Evolutionary conservation across 2,797 vertebrate species (phyloP), one percentile per base, ranked within the genome.

Genomic region (Clarias platycephalus): DNA sequence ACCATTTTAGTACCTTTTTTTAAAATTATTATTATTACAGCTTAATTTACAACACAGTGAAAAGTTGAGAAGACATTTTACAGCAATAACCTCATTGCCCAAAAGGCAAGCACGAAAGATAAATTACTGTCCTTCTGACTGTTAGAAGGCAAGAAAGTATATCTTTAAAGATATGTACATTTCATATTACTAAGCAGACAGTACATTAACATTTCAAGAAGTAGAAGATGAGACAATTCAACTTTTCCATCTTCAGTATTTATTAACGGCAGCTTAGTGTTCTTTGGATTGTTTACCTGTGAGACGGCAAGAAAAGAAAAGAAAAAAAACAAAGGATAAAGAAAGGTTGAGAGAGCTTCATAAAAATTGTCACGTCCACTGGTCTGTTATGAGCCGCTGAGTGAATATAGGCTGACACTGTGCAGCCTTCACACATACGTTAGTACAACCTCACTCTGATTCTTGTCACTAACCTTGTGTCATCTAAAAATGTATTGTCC

Each of bases 381-480:
- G 79, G 82, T 84, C 53, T 81, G 84, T 86, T 74, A 40, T 44
- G 44, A 72, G 79, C 49, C 31, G 71, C 88, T 74, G 67, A 90
- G 77, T 76, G 60, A 87, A 77, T 71, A 60, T 58, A 71, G 63
- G 37, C 15, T 20, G 53, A 28, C 4, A 7, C 28, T 34, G 44
- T 72, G 31, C 34, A 63, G 81, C 37, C 26, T 82, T 67, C 67
- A 67, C 84, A 60, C 81, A 16, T n/a, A 18, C 24, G 3, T 31
- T 82, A 75, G 81, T 71, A 82, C 67, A 83, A 78, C 82, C 74
- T 94, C 91, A 92, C 93, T 94, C 96, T 93, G 93, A 96, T 97
- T 97, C 96, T 95, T 90, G 94, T 85, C 93, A 94, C 92, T 94
- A 95, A 94, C 93, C 92, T 93, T 94, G 91, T 87, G 57, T 87